These are phyloP conservation scores for Hirundichthys speculiger DNA, from an alignment of 2,113 vertebrate genomes.

Conservation along the genomic window DNA sequence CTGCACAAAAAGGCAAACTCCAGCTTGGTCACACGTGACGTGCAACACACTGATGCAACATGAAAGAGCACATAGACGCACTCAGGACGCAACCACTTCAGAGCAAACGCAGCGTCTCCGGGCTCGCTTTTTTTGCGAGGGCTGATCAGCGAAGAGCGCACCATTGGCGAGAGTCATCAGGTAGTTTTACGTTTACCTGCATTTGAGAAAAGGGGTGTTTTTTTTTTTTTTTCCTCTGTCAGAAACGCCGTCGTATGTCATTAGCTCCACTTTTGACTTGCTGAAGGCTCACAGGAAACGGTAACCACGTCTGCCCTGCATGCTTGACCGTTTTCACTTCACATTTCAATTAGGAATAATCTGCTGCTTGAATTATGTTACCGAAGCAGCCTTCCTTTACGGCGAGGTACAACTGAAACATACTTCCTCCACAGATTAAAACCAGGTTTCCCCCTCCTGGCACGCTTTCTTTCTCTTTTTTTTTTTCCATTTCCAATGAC, in stretches of 20 bases:
- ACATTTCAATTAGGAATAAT: slow-evolving; percentile 49
- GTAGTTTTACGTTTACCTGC: background rate
- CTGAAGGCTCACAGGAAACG: slow-evolving; percentile 37
- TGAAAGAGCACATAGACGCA: too few species aligned
- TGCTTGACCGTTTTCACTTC: slow-evolving; percentile 35
- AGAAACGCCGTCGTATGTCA: slow-evolving; percentile 11
- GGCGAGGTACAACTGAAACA: slow-evolving; percentile 28
- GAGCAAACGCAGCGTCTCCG: too few species aligned
- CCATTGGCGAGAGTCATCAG: background rate
- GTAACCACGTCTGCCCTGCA: slow-evolving; percentile 28
- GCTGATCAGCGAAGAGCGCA: slow-evolving; percentile 7
- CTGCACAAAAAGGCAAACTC: too few species aligned
- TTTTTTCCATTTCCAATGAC: slow-evolving; percentile 62
- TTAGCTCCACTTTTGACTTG: slow-evolving; percentile 11
- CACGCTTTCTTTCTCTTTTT: background rate
- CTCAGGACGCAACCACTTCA: too few species aligned
- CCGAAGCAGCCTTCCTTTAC: slow-evolving; percentile 25
- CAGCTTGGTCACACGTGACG: too few species aligned
- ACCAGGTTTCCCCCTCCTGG: slow-evolving; percentile 50
- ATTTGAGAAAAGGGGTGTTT: background rate
- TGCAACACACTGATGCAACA: too few species aligned
- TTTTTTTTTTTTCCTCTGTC: background rate
- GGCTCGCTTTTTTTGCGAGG: too few species aligned
- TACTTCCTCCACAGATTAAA: slow-evolving; percentile 44
- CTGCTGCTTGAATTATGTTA: slow-evolving; percentile 38